Base-by-base conservation (phyloP, 1,140 invertebrate species). In the Rhizoglyphus robini region DNA sequence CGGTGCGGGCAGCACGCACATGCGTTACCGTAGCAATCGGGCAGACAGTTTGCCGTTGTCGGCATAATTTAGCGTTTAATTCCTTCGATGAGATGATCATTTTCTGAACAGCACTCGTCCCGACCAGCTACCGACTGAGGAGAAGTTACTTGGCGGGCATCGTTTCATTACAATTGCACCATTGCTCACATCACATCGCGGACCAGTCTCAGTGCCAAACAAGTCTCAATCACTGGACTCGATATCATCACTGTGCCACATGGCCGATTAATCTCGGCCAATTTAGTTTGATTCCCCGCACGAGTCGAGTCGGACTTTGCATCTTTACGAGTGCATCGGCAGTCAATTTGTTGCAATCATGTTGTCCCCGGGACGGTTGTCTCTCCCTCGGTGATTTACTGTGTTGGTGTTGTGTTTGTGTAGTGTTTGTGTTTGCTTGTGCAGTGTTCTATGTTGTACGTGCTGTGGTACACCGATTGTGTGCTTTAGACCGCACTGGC, bases 11-110 rank as follows among this genome's bases (percentile, higher is more conserved):
- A 25, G 31, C 8, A 54, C 51, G 51, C 51, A 54, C 51, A 54
- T 54, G 51, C 51, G 51, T 54, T 54, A 20, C 51, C 51, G 51
- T 54, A 20, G 20, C 51, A 54, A 54, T 54, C 8, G 8, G 8
- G 23, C 20, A 54, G 8, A 54, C 20, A 11, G 51, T 32, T 54
- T 8, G 8, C 23, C 51, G 8, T 8, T 54, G 51, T 54, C 20
- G 51, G 51, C 51, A 54, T 54, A 54, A 54, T 54, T 54, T 54
- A 54, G 20, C 51, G 51, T 54, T 54, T 54, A 54, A 54, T 54
- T 54, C 51, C 8, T 54, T 54, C 51, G 51, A 54, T 54, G 51
- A 54, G 51, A 54, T 54, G 51, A 54, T 54, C 51, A 54, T 5
- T 54, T 54, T 54, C 51, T 5, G 20, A 20, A 32, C 51, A 20